Evolutionary conservation across 2,888 invertebrate species (phyloP).

Genomic region (Homarus gammarus): DNA sequence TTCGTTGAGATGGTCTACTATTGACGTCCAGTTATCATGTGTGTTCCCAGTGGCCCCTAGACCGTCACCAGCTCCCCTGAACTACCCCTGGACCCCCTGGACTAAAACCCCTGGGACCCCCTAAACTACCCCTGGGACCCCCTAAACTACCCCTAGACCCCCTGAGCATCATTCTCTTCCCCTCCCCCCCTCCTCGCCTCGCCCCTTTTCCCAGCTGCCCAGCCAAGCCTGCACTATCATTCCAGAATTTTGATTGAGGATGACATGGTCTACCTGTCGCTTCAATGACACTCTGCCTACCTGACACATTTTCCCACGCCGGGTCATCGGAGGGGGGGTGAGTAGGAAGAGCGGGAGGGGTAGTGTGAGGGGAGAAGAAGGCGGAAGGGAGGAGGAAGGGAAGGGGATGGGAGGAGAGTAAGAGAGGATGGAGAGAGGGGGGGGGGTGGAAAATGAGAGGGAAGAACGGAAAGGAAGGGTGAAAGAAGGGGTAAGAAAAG

Average conservation of each 20-base stretch:
- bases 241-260: conserved; percentile 61
- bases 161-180: too few relatives aligned
- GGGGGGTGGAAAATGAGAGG: background rate
- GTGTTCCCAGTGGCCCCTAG: too few relatives aligned
- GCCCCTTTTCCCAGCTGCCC: conserved; percentile 45
- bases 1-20: too few relatives aligned
- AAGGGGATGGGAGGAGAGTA: background rate
- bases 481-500: too few relatives aligned
- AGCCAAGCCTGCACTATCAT: conserved; percentile 54
- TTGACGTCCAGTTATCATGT: too few relatives aligned
- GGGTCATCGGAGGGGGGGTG: background rate
- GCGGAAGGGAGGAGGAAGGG: conserved; percentile 11
- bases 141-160: too few relatives aligned
- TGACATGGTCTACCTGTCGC: conserved; percentile 57
- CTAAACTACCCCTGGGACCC: too few relatives aligned
- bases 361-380: background rate
- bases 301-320: conserved; percentile 51
- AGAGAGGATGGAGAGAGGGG: background rate
- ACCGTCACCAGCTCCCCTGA: too few relatives aligned
- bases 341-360: background rate
- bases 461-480: background rate
- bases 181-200: background rate
- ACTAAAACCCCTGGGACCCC: too few relatives aligned
- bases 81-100: too few relatives aligned
- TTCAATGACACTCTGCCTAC: conserved; percentile 39